These are phyloP conservation scores for Brenthis ino DNA, from an alignment of 2,888 invertebrate species.

Conservation along the genomic window DNA sequence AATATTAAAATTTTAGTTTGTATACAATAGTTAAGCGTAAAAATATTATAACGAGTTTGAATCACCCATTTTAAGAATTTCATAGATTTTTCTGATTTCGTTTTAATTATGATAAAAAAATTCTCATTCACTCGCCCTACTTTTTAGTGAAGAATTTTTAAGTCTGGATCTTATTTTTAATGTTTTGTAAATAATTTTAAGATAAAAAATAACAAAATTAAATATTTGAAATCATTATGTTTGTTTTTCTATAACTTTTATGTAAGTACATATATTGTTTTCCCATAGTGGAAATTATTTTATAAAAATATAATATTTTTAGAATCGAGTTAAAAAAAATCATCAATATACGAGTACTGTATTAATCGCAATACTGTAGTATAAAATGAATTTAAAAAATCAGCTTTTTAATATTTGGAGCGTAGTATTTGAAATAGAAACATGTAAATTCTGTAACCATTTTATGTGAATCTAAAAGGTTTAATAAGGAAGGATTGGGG, in stretches of 20 bases:
- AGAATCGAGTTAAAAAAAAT: too few relatives aligned
- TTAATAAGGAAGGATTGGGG: conserved; percentile 57
- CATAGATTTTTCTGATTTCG: conserved; percentile 13
- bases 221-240: too few relatives aligned
- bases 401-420: too few relatives aligned
- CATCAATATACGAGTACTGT: too few relatives aligned
- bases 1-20: too few relatives aligned
- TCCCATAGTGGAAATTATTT: too few relatives aligned
- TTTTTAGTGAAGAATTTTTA: conserved; percentile 11
- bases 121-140: conserved; percentile 6
- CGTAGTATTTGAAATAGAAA: too few relatives aligned
- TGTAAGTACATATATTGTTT: too few relatives aligned
- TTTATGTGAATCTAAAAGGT: conserved; percentile 45
- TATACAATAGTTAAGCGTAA: background rate
- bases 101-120: conserved; percentile 14
- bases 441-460: background rate
- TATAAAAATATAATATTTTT: too few relatives aligned
- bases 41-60: conserved; percentile 3
- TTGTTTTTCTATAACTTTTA: too few relatives aligned
- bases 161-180: background rate
- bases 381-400: too few relatives aligned
- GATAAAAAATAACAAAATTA: background rate
- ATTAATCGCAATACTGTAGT: too few relatives aligned
- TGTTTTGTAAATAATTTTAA: background rate
- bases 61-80: conserved; percentile 14